phyloP scores from a whole-genome alignment of 2,888 invertebrate genomes.

The Danaus chrysippus region DNA sequence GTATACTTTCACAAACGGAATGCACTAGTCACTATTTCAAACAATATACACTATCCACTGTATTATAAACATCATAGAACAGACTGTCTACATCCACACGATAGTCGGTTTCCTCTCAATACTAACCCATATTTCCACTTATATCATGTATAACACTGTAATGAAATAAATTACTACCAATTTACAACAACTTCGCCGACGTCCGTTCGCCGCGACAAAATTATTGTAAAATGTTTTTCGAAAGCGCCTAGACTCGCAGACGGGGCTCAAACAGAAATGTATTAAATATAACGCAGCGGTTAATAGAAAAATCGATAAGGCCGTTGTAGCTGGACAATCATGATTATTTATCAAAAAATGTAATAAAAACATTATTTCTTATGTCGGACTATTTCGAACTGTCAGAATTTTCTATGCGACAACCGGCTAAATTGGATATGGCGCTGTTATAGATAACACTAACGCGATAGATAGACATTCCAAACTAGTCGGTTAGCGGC shows the following conservation, averaged over 20 bases:
- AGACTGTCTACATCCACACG: slow-evolving; percentile 53
- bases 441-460: slow-evolving; percentile 20
- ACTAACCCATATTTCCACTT: slow-evolving; percentile 73
- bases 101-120: slow-evolving; percentile 53
- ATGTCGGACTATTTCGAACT: slow-evolving; percentile 63
- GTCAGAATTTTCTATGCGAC: slow-evolving; percentile 73
- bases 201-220: slow-evolving; percentile 70
- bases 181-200: slow-evolving; percentile 69
- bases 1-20: slow-evolving; percentile 59
- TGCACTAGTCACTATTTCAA: slow-evolving; percentile 49
- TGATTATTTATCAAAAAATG: slow-evolving; percentile 78
- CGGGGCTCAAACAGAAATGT: slow-evolving; percentile 73
- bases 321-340: slow-evolving; percentile 69
- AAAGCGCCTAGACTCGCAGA: slow-evolving; percentile 70
- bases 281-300: slow-evolving; percentile 71
- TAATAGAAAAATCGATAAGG: slow-evolving; percentile 77
- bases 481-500: slow-evolving; percentile 53
- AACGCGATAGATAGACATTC: slow-evolving; percentile 36
- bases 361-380: slow-evolving; percentile 79
- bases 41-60: slow-evolving; percentile 51
- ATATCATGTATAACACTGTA: slow-evolving; percentile 67
- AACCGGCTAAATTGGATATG: slow-evolving; percentile 34
- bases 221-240: slow-evolving; percentile 74
- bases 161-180: slow-evolving; percentile 76
- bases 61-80: slow-evolving; percentile 50